Percentiles rank a stretch among this genome's conserved stretches.
Evolutionary conservation across 2,113 vertebrate species (phyloP).

Genomic region (Cryptoleucopteryx plumbea): DNA sequence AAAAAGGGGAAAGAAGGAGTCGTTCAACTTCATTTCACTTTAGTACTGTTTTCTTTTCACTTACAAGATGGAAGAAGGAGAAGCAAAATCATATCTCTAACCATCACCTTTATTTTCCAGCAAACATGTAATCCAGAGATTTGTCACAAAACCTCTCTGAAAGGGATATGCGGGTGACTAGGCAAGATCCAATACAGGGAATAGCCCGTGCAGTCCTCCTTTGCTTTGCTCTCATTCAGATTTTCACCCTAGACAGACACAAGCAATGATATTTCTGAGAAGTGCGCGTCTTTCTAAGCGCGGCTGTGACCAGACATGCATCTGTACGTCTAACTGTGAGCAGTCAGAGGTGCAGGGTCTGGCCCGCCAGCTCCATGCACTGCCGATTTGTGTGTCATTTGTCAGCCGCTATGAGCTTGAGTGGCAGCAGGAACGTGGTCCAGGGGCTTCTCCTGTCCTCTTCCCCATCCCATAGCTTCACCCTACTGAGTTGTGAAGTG

Average conservation of each 20-base stretch:
- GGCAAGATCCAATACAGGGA: neutral
- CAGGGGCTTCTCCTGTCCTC: neutral
- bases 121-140: neutral
- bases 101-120: neutral
- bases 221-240: neutral
- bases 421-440: neutral
- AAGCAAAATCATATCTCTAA: neutral
- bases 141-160: neutral
- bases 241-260: neutral
- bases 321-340: neutral
- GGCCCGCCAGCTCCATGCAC: accelerated
- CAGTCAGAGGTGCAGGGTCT: neutral
- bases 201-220: neutral
- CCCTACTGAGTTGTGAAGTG: neutral
- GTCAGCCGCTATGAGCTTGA: neutral
- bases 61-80: neutral
- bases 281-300: neutral
- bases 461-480: neutral
- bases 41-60: neutral
- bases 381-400: accelerated
- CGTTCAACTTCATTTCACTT: neutral
- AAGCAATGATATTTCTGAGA: neutral
- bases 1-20: neutral
- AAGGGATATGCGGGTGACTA: neutral
- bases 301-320: accelerated